phyloP scores from a whole-genome alignment of 2,888 invertebrate genomes.

The Lottia scabra region DNA sequence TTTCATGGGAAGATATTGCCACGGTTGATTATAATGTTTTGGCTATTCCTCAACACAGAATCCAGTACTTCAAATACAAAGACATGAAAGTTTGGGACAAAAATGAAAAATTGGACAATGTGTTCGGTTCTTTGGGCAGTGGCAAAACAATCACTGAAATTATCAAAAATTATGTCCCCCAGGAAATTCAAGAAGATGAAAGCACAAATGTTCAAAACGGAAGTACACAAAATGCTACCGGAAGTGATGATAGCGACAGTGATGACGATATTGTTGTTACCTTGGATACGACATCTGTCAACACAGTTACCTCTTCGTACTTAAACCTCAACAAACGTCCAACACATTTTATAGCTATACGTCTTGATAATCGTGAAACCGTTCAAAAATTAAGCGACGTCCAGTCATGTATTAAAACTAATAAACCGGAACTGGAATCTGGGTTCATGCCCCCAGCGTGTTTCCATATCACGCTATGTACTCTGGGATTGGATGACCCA shows the following conservation, averaged over 20 bases:
- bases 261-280: conserved; percentile 22
- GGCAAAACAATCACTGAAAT: conserved; percentile 42
- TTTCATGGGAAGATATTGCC: conserved; percentile 67
- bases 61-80: conserved; percentile 69
- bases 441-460: conserved; percentile 48
- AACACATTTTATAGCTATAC: conserved; percentile 60
- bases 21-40: conserved; percentile 61
- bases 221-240: conserved; percentile 1
- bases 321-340: conserved; percentile 52
- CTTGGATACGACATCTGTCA: conserved; percentile 16
- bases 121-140: conserved; percentile 65
- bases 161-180: conserved; percentile 35
- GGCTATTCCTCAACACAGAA: conserved; percentile 69
- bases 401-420: conserved; percentile 45
- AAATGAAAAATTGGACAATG: conserved; percentile 59
- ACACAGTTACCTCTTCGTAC: conserved; percentile 27
- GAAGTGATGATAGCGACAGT: background rate
- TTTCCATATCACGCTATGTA: conserved; percentile 62
- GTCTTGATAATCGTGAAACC: conserved; percentile 46
- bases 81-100: conserved; percentile 68
- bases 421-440: conserved; percentile 45
- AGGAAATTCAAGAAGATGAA: background rate
- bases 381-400: conserved; percentile 38
- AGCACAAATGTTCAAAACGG: conserved; percentile 5
- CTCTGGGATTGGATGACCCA: conserved; percentile 49